Conservation (phyloP, 2,888 invertebrate genomes). For the Leistus spinibarbis region DNA sequence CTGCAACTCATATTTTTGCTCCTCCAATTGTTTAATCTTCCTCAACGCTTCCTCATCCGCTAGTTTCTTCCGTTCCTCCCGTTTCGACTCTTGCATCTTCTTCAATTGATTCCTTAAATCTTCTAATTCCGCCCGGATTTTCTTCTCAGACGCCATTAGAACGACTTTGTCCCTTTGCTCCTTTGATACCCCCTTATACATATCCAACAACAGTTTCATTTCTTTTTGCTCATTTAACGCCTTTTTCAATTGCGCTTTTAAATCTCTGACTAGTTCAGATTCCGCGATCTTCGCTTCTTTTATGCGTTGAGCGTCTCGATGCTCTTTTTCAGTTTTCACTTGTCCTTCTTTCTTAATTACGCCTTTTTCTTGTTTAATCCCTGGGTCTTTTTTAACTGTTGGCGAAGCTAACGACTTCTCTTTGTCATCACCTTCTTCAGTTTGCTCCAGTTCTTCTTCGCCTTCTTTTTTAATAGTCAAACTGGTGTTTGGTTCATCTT, state of each 20-base stretch:
- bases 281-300: slow-evolving; percentile 72
- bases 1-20: slow-evolving; percentile 89
- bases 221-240: slow-evolving; percentile 93
- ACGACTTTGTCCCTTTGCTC: slow-evolving; percentile 96
- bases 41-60: slow-evolving; percentile 94
- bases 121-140: slow-evolving; percentile 86
- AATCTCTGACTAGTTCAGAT: slow-evolving; percentile 81
- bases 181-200: slow-evolving; percentile 97
- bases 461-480: slow-evolving; percentile 56
- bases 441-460: slow-evolving; percentile 53
- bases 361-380: slow-evolving; percentile 59
- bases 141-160: slow-evolving; percentile 93
- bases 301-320: slow-evolving; percentile 65
- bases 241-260: slow-evolving; percentile 92
- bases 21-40: slow-evolving; percentile 93
- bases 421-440: slow-evolving; percentile 59
- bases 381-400: slow-evolving; percentile 64
- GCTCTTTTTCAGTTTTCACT: slow-evolving; percentile 68
- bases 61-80: slow-evolving; percentile 86
- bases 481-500: slow-evolving; percentile 52
- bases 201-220: slow-evolving; percentile 90
- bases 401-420: slow-evolving; percentile 57
- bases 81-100: slow-evolving; percentile 81
- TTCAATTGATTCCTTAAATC: slow-evolving; percentile 85
- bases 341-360: slow-evolving; percentile 66